Evolutionary conservation across 2,888 invertebrate species (phyloP), one percentile per base, ranked within the genome.

Genomic region (Yponomeuta cagnagella): DNA sequence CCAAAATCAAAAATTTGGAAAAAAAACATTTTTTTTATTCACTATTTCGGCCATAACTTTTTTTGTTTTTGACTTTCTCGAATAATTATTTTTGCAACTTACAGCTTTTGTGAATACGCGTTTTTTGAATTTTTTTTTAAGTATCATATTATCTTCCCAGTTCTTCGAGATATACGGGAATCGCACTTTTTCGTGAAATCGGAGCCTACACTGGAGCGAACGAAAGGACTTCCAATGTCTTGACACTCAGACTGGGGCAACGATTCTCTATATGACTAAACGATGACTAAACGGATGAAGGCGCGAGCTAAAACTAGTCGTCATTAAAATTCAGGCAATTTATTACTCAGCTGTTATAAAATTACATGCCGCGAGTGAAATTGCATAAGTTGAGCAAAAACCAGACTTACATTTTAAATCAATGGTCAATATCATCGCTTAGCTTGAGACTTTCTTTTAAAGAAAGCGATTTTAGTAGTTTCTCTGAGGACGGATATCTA

Each of bases 391-490:
- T 58, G 52, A 58, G 52, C 52, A 58, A 58, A 15, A 58, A 15
- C 52, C 52, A 58, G 52, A 58, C 52, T 58, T 58, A 58, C 52
- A 58, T 58, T 58, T 58, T 58, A 58, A 52, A 58, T 58, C 52
- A 58, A 15, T 58, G 52, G 52, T 58, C 52, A 58, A 58, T 58
- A 58, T 58, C 52, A 58, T 58, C 52, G 52, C 52, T 1, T 58
- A 58, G 52, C 15, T 58, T 8, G 15, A 15, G 5, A 58, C 52
- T 58, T 58, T 58, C 52, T 58, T 58, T 58, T 58, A 58, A 58
- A 58, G 52, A 58, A 58, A 58, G 52, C 52, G 52, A 58, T 15
- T 58, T 58, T 15, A 58, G 52, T 15, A 58, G 52, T 58, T 58
- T 58, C 52, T 15, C 52, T 15, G 52, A 58, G 52, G 52, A 58